A percentile compares a stretch with the other conserved stretches of the same genome.
Conservation (phyloP, 35 echinoderm and acorn worm genomes). For the Stichopus chloronotus region DNA sequence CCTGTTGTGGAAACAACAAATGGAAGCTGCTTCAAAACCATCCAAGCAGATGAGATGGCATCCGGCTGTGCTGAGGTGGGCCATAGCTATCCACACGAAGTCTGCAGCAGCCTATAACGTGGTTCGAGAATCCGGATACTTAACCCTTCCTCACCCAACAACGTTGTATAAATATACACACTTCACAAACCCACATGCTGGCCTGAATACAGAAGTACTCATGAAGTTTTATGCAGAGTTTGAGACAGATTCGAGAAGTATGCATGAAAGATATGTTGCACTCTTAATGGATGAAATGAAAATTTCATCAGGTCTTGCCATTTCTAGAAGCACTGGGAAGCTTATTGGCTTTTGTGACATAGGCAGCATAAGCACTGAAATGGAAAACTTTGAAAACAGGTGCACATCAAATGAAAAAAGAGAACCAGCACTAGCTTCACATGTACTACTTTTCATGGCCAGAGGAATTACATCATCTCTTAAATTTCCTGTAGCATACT, state of each 20-base stretch:
- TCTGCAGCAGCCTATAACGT: conserved; percentile 71
- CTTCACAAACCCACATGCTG: neutral
- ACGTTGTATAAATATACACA: conserved; percentile 67
- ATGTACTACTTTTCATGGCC: conserved; percentile 60
- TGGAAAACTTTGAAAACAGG: conserved; percentile 59
- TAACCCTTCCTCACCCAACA: conserved; percentile 63
- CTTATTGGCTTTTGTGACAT: conserved; percentile 44
- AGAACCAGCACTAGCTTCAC: neutral
- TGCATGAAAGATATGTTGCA: conserved; percentile 9
- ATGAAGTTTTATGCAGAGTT: neutral
- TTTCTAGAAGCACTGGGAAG: neutral
- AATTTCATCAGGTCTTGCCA: conserved; percentile 6
- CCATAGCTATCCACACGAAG: conserved; percentile 68
- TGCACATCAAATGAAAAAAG: conserved; percentile 50
- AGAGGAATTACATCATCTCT: conserved; percentile 40
- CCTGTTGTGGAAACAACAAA: conserved; percentile 77
- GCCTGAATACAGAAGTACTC: neutral
- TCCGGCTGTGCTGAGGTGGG: conserved; percentile 70
- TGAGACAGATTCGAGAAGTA: conserved; percentile 19
- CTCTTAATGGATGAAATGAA: conserved; percentile 70
- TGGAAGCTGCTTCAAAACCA: conserved; percentile 52
- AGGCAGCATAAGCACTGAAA: conserved; percentile 45
- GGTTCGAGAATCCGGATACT: conserved; percentile 43
- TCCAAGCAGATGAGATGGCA: conserved; percentile 75
- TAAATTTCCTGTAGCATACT: conserved; percentile 46